Evolutionary conservation across 2,113 vertebrate species (phyloP).

Genomic region (Platysteira castanea): DNA sequence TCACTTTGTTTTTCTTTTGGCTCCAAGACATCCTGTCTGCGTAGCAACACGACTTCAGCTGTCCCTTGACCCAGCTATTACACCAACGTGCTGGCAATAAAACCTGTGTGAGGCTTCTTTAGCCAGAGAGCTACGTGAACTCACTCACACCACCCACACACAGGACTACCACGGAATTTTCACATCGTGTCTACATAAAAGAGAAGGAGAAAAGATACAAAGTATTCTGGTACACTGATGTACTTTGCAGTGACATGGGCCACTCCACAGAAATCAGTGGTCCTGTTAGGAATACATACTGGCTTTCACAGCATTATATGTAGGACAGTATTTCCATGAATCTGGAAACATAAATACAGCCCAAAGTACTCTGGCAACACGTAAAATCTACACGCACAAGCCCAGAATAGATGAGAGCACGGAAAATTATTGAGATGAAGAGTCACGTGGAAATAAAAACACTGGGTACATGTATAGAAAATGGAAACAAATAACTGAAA

Average conservation of each 20-base stretch:
- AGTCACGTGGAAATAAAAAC: constrained; percentile 21
- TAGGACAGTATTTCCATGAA: not conserved
- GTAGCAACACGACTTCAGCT: not conserved
- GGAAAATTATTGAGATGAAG: not conserved
- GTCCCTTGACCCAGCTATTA: not conserved
- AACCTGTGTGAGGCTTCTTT: not conserved
- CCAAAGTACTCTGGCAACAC: not conserved
- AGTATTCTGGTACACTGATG: not conserved
- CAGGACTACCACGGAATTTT: not conserved
- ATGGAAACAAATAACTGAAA: constrained; percentile 45
- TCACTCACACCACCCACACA: not conserved
- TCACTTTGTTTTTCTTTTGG: not conserved
- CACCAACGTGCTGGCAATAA: not conserved
- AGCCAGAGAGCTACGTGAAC: rapidly evolving
- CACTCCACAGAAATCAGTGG: not conserved
- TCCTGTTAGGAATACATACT: not conserved
- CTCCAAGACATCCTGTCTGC: not conserved
- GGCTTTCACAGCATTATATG: not conserved
- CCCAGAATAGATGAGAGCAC: constrained; percentile 24
- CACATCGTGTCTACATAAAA: not conserved
- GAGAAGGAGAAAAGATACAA: not conserved
- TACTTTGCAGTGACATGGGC: not conserved
- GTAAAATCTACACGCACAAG: not conserved
- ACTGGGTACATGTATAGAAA: not conserved
- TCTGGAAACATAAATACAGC: not conserved